Base-by-base conservation (phyloP, 2,113 vertebrate species). In the Crotophaga sulcirostris region DNA sequence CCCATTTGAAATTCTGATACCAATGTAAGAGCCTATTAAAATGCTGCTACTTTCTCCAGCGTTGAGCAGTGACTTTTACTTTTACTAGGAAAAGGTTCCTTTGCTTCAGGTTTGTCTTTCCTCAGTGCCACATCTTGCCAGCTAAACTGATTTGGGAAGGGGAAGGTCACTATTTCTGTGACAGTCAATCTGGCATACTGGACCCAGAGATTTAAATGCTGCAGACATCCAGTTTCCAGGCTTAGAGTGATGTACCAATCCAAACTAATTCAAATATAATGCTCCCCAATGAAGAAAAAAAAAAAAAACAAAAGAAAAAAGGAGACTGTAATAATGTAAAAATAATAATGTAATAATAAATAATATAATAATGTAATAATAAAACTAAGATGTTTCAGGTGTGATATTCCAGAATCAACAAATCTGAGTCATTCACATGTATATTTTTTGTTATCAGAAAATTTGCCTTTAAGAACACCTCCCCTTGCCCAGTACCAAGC, bases 241-340 rank as follows among this genome's bases (percentile, higher is more conserved):
- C 12, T 11, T 51, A 7, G 63, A 47, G 3, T 21, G 13, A 45
- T 36, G 36, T 59, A 51, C 36, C 10, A 74, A 73, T 77, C 17
- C 26, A 69, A 60, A 69, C 38, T 64, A 1, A 44, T 69, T 47
- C 21, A 89, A 38, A 70, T 11, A 17, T 16, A 45, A 80, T 51
- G 13, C 17, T 88, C 6, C n/a, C 58, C 18, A 62, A 69, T 5
- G 16, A 3, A 12, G 31, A 51, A 10, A 28, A 63, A 58, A 2
- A 13, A 54, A 42, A 25, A 55, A 29, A 18, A 5, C 0, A 13
- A 7, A 33, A 3, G 2, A 7, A 55, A 72, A 63, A 45, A 31
- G 2, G 1, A 56, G 3, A 10, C 13, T 13, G 5, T 24, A 62
- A 29, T 26, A 28, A 25, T 36, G 3, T 23, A n/a, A n/a, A n/a